Evolutionary conservation across 2,797 vertebrate species (phyloP), one percentile per base, ranked within the genome.

Genomic region (Parotocinclus haroldoi): DNA sequence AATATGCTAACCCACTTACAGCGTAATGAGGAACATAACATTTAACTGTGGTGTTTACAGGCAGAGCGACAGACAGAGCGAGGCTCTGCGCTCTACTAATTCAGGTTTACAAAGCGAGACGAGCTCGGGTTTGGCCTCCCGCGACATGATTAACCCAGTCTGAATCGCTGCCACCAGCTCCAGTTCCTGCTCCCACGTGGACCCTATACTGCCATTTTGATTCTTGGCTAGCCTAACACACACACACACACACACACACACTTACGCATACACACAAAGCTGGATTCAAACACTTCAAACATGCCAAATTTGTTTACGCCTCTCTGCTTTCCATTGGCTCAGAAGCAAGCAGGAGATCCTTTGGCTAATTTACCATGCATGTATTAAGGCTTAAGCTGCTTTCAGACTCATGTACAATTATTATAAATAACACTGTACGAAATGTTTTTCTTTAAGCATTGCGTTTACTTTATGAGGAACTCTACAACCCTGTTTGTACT

Each of bases 11-110:
- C 71, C 80, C 76, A 80, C 79, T 82, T 81, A 79, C 74, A 74
- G 68, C 71, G 55, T 80, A 80, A 79, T 58, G 46, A 83, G 79
- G 72, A 86, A 80, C 79, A 78, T 74, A 86, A 79, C 83, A 84
- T 86, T 89, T 86, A 86, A 85, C 82, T 73, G 69, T 78, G 79
- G 77, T 83, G 83, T 87, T 89, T 73, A 71, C 76, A 84, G 84
- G 83, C 81, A 84, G 80, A 78, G 69, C 72, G 65, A 72, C 71
- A 65, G 75, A 75, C 65, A 49, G 56, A 46, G 55, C 50, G 63
- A 70, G 69, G 63, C 66, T 62, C 66, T 56, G 48, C 52, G 64
- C 74, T 74, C 77, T 66, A 69, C 69, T 74, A 71, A 72, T 74
- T 74, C 71, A 74, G 68, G 72, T 61, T 78, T 71, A 74, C 71